Percentiles rank a stretch among this genome's conserved stretches.
phyloP scores from a whole-genome alignment of 2,113 vertebrate species.

The Pollimyrus isidori region DNA sequence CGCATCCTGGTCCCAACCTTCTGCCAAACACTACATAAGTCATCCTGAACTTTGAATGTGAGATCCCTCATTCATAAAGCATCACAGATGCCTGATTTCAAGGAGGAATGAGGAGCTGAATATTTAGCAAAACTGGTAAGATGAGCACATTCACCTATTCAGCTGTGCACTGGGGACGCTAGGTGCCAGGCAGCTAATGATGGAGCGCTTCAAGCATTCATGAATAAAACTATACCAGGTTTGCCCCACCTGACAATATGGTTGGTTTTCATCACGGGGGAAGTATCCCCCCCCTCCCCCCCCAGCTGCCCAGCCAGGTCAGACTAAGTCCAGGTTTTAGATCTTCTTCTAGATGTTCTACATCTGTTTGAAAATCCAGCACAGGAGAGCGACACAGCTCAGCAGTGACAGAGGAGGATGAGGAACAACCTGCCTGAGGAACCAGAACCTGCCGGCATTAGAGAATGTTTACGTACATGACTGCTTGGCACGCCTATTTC shows the following conservation, averaged over 20 bases:
- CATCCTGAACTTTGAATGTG: not conserved
- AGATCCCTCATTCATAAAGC: not conserved
- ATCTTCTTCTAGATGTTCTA: not conserved
- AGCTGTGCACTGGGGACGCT: not conserved
- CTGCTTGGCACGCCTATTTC: not conserved
- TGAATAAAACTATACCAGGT: conserved; percentile 1
- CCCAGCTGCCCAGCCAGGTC: not conserved
- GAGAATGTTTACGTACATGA: not conserved
- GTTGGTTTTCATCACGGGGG: not conserved
- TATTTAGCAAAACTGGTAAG: not conserved
- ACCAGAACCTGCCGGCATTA: not conserved
- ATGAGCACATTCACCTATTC: not conserved
- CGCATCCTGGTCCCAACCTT: not conserved
- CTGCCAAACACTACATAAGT: not conserved
- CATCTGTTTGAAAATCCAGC: conserved; percentile 20
- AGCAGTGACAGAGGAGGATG: not conserved
- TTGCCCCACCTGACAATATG: not conserved
- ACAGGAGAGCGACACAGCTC: not conserved
- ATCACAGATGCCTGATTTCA: not conserved
- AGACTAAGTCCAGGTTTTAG: not conserved
- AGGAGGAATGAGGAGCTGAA: not conserved
- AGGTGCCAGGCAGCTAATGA: not conserved
- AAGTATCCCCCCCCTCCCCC: not conserved
- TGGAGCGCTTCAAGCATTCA: not conserved
- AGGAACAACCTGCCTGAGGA: not conserved